Percentiles rank a stretch among this genome's conserved stretches.
Evolutionary conservation across 2,113 vertebrate genomes (phyloP).

Genomic region (Gymnogyps californianus): DNA sequence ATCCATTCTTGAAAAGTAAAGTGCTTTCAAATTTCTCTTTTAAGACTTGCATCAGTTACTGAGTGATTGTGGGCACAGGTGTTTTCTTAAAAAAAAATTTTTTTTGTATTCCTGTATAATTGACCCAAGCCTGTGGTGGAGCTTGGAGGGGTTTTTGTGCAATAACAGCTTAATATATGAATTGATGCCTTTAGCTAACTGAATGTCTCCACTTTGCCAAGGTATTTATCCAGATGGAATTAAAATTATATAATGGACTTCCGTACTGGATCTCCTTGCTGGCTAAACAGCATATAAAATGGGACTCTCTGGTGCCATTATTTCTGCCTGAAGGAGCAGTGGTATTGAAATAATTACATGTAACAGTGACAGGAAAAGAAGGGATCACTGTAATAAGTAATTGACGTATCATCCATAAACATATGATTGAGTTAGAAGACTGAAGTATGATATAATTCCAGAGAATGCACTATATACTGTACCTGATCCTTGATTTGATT

Average conservation of each 20-base stretch:
- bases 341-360: neutral
- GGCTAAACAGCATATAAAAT: neutral
- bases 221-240: neutral
- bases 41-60: neutral
- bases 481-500: neutral
- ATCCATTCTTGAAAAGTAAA: neutral
- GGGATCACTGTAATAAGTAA: neutral
- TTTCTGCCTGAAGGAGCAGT: neutral
- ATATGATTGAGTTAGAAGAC: neutral
- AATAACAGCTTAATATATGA: neutral
- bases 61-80: neutral
- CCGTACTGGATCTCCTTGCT: neutral
- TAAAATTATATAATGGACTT: neutral
- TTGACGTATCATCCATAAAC: neutral
- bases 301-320: neutral
- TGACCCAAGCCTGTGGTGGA: neutral
- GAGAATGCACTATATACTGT: neutral
- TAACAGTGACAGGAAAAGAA: neutral
- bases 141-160: neutral
- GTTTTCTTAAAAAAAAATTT: neutral
- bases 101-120: neutral
- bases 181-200: neutral
- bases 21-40: neutral
- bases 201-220: neutral
- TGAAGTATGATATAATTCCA: neutral